Percentiles rank a stretch among this genome's conserved stretches.
phyloP scores from a whole-genome alignment of 1,140 invertebrate genomes.

The Drosophila leontia region DNA sequence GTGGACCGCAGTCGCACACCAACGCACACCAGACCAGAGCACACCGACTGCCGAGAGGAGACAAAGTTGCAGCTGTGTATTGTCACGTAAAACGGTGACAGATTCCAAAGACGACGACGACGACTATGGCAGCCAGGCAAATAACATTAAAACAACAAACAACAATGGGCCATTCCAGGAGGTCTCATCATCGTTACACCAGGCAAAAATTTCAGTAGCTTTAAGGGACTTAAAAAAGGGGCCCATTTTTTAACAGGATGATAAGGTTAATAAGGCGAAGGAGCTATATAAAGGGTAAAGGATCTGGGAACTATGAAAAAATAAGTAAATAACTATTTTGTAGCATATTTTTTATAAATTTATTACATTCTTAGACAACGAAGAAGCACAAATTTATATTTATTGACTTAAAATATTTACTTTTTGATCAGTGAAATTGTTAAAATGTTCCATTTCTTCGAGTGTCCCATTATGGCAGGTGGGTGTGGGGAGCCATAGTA shows the following conservation, averaged over 20 bases:
- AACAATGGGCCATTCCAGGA: conserved; percentile 51
- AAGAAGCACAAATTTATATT: too few relatives aligned
- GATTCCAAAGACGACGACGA: conserved; percentile 64
- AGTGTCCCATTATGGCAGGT: conserved; percentile 30
- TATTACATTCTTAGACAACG: too few relatives aligned
- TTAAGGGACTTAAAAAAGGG: not conserved
- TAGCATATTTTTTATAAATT: too few relatives aligned
- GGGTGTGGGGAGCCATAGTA: conserved; percentile 6
- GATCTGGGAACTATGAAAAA: too few relatives aligned
- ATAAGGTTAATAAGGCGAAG: too few relatives aligned
- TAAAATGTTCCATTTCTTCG: not conserved
- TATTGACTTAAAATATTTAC: too few relatives aligned
- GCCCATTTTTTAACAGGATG: not conserved
- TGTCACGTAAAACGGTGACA: conserved; percentile 81
- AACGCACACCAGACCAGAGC: conserved; percentile 18
- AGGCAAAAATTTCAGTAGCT: not conserved
- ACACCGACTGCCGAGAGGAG: not conserved
- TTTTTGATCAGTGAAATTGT: not conserved
- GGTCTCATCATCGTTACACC: conserved; percentile 55
- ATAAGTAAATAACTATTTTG: too few relatives aligned
- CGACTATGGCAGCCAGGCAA: conserved; percentile 59
- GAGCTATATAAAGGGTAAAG: too few relatives aligned
- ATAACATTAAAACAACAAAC: conserved; percentile 79
- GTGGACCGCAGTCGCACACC: conserved; percentile 9
- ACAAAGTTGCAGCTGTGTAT: conserved; percentile 68